Conservation (phyloP, 2,113 vertebrate genomes). For the Cryptotis parvus region DNA sequence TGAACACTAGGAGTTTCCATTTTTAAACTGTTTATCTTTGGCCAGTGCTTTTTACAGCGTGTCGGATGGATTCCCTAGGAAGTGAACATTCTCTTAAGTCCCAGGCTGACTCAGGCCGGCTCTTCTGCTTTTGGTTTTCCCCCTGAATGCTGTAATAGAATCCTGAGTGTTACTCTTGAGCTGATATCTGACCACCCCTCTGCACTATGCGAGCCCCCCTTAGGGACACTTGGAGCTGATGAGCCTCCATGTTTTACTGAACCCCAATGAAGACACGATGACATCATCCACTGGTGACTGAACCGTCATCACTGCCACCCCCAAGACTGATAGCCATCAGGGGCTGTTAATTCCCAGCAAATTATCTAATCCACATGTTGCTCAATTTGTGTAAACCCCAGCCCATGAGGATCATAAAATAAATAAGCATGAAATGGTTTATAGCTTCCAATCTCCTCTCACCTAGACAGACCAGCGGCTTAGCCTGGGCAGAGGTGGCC, state of each 20-base stretch:
- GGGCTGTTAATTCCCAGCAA: slow-evolving; percentile 95
- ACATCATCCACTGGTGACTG: slow-evolving; percentile 22
- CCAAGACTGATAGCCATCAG: slow-evolving; percentile 91
- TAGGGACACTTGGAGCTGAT: slow-evolving; percentile 2
- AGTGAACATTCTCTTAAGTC: slow-evolving; percentile 41
- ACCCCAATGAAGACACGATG: not conserved
- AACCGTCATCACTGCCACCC: slow-evolving; percentile 77
- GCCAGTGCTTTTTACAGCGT: not conserved
- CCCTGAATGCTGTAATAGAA: not conserved
- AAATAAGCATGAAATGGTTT: slow-evolving; percentile 97
- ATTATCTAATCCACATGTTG: slow-evolving; percentile 99
- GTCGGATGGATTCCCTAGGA: slow-evolving; percentile 4
- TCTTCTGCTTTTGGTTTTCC: slow-evolving; percentile 37
- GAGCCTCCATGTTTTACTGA: not conserved
- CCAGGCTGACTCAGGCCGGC: not conserved
- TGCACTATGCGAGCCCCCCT: not conserved
- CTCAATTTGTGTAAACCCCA: slow-evolving; percentile 94
- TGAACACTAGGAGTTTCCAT: not conserved
- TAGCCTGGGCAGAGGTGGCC: not conserved
- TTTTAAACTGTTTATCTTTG: slow-evolving; percentile 1
- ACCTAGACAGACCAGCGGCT: slow-evolving; percentile 82
- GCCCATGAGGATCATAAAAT: slow-evolving; percentile 96
- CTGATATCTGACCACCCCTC: not conserved
- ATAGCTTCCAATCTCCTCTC: slow-evolving; percentile 92
- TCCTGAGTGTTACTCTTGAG: not conserved